These are phyloP conservation scores for Heteractis magnifica DNA, from an alignment of 92 coral and sea anemone species.

Conservation along the genomic window DNA sequence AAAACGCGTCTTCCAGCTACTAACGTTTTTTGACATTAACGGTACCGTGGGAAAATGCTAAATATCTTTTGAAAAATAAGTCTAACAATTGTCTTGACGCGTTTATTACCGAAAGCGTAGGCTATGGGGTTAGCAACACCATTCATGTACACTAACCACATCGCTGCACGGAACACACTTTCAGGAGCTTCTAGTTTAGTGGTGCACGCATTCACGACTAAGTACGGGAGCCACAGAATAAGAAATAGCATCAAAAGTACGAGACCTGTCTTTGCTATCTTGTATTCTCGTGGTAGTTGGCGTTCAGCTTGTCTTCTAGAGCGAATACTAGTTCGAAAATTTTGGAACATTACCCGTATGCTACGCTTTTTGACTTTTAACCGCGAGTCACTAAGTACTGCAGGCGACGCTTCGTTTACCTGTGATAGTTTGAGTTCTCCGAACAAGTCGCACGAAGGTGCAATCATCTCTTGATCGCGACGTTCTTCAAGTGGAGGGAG, in stretches of 20 bases:
- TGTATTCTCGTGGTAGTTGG: slow-evolving; percentile 64
- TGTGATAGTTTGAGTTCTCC: neutral
- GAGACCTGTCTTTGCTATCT: slow-evolving; percentile 81
- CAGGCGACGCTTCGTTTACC: neutral
- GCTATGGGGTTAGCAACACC: slow-evolving; percentile 80
- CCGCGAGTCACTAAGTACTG: slow-evolving; percentile 11
- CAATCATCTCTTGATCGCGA: neutral
- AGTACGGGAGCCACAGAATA: slow-evolving; percentile 82
- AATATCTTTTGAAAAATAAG: slow-evolving; percentile 30
- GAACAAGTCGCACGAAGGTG: neutral
- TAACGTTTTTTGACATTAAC: neutral
- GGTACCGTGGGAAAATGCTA: neutral
- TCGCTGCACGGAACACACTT: slow-evolving; percentile 59
- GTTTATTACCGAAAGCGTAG: slow-evolving; percentile 74
- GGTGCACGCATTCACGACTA: slow-evolving; percentile 81
- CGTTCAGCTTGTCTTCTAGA: slow-evolving; percentile 24
- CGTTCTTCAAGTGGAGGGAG: neutral
- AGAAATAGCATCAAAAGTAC: slow-evolving; percentile 66
- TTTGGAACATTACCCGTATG: slow-evolving; percentile 12
- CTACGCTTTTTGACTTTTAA: neutral
- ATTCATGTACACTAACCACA: slow-evolving; percentile 88
- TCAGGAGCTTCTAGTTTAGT: slow-evolving; percentile 46
- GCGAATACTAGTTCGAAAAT: slow-evolving; percentile 2
- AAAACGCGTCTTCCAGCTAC: neutral
- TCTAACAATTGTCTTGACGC: slow-evolving; percentile 52